Percentiles rank a stretch among this genome's conserved stretches.
phyloP scores from a whole-genome alignment of 1,140 invertebrate genomes.

The Scaptomyza graminum region DNA sequence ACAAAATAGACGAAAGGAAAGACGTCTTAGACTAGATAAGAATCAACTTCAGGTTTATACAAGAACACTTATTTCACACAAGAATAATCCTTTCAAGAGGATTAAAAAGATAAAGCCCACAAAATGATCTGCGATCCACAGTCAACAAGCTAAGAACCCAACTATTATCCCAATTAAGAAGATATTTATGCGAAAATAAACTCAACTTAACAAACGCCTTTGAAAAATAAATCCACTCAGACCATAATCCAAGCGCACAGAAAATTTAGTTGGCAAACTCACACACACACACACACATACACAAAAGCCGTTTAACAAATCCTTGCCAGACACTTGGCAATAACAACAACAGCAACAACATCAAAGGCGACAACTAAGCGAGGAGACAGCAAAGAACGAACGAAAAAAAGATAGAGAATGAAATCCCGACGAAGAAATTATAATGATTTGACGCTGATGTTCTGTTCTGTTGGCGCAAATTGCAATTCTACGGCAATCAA shows the following conservation, averaged over 20 bases:
- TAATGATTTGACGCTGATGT: constrained; percentile 82
- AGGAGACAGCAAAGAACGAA: neutral
- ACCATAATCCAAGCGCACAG: constrained; percentile 23
- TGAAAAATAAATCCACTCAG: neutral
- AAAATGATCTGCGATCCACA: neutral
- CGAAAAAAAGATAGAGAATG: constrained; percentile 16
- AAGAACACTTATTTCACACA: no score
- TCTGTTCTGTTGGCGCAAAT: constrained; percentile 79
- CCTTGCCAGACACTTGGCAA: constrained; percentile 47
- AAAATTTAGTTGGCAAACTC: constrained; percentile 23
- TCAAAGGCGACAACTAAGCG: constrained; percentile 31
- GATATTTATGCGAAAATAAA: neutral
- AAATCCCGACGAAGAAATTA: constrained; percentile 70
- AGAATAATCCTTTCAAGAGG: no score
- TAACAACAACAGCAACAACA: constrained; percentile 47
- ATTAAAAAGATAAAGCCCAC: no score
- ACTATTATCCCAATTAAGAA: neutral
- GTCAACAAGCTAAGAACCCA: neutral
- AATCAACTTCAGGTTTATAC: no score
- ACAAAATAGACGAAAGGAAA: no score
- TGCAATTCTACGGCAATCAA: constrained; percentile 81
- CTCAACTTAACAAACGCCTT: neutral
- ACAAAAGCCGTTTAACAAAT: constrained; percentile 42
- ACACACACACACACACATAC: no score
- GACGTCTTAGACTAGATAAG: no score